Evolutionary conservation across 2,888 invertebrate genomes (phyloP).

Genomic region (Ypsolopha sequella): DNA sequence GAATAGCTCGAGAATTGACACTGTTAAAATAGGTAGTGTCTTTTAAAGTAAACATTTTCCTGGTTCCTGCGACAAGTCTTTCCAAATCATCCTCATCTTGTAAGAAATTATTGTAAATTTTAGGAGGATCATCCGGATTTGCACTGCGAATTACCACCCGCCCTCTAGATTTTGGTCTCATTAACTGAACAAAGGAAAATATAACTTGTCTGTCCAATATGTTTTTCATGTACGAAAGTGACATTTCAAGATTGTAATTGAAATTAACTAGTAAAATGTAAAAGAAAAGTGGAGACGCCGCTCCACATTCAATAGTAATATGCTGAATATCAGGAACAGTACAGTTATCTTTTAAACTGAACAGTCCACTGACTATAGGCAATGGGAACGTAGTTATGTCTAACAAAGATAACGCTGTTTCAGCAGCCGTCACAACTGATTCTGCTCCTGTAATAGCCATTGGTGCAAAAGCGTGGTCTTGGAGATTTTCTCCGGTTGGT

Average conservation of each 20-base stretch:
- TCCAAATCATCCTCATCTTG: constrained; percentile 50
- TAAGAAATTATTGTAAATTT: constrained; percentile 71
- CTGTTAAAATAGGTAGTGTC: constrained; percentile 36
- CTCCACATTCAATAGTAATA: neutral
- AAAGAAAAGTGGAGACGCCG: neutral
- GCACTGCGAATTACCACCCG: constrained; percentile 54
- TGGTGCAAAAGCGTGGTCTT: constrained; percentile 32
- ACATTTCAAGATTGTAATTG: neutral
- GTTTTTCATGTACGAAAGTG: neutral
- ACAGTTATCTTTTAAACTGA: neutral
- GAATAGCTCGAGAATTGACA: constrained; percentile 21
- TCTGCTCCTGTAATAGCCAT: neutral
- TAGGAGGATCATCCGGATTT: constrained; percentile 62
- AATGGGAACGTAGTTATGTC: constrained; percentile 1
- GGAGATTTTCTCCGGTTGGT: constrained; percentile 45
- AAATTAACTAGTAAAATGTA: neutral
- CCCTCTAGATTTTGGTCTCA: constrained; percentile 49
- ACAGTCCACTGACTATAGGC: neutral
- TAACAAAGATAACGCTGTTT: neutral
- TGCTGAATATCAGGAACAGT: constrained; percentile 2
- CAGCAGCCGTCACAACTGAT: neutral
- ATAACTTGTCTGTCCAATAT: constrained; percentile 5
- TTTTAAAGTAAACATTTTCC: constrained; percentile 23
- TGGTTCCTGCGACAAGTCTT: constrained; percentile 32
- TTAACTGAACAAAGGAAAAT: constrained; percentile 18